Conservation (phyloP, 2,888 invertebrate species). For the Serrognathus titanus region DNA sequence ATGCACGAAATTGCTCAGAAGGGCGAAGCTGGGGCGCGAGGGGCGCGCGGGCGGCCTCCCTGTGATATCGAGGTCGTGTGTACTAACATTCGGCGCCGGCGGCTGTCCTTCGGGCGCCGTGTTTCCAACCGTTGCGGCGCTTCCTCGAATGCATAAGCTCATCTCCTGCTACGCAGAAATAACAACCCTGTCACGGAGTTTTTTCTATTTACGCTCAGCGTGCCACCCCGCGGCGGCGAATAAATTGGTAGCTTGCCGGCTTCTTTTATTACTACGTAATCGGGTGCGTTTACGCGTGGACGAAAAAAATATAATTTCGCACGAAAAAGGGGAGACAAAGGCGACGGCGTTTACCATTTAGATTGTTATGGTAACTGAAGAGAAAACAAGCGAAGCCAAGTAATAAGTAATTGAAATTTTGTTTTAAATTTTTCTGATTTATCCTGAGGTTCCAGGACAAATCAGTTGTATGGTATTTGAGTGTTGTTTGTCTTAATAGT, state of each 20-base stretch:
- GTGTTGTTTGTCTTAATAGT: too few species aligned
- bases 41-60: background rate
- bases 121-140: slow-evolving; percentile 14
- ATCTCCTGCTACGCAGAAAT: slow-evolving; percentile 1
- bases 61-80: slow-evolving; percentile 4
- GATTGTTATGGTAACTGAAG: too few species aligned
- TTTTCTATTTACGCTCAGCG: background rate
- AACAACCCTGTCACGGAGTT: background rate
- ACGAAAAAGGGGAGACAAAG: too few species aligned
- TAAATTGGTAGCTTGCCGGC: background rate
- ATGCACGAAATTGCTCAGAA: background rate
- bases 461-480: too few species aligned
- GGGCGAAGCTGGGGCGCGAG: background rate
- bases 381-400: too few species aligned
- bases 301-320: background rate
- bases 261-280: background rate
- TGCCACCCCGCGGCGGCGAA: background rate
- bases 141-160: slow-evolving; percentile 6
- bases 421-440: too few species aligned
- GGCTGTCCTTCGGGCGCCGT: slow-evolving; percentile 21
- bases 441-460: too few species aligned
- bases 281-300: background rate
- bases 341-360: too few species aligned
- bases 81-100: slow-evolving; percentile 20
- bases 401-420: too few species aligned